These are phyloP conservation scores for Diachrysia chrysitis DNA, from an alignment of 2,888 invertebrate genomes.

Conservation along the genomic window DNA sequence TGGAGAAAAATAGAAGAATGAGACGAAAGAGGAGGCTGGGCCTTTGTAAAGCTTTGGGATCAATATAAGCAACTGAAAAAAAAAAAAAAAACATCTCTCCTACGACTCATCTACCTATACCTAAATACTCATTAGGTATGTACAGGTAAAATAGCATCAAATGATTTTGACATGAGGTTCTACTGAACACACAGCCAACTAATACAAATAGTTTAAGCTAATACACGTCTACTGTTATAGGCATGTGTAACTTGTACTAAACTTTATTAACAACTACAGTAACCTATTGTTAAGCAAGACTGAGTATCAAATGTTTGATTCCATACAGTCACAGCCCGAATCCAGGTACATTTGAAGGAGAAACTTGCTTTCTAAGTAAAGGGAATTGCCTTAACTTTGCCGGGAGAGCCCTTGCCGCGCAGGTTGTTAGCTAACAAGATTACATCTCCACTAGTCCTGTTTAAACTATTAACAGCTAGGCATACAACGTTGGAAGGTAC, in stretches of 20 bases:
- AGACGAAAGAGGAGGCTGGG: too few relatives aligned
- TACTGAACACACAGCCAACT: neutral
- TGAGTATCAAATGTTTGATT: conserved; percentile 26
- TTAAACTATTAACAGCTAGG: conserved; percentile 77
- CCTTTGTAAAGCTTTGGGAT: too few relatives aligned
- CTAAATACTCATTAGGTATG: neutral
- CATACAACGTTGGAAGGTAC: conserved; percentile 54
- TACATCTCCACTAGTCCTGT: conserved; percentile 76
- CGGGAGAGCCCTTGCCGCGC: conserved; percentile 74
- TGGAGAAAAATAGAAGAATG: too few relatives aligned
- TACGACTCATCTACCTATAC: too few relatives aligned
- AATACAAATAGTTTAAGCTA: conserved; percentile 7
- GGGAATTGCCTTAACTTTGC: conserved; percentile 80
- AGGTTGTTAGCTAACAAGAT: conserved; percentile 83
- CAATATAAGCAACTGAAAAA: too few relatives aligned
- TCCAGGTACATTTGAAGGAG: conserved; percentile 33
- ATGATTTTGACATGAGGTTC: neutral
- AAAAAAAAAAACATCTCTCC: too few relatives aligned
- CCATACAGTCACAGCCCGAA: conserved; percentile 15
- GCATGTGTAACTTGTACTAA: conserved; percentile 7
- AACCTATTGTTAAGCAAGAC: conserved; percentile 11
- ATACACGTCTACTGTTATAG: conserved; percentile 1
- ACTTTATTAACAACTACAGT: conserved; percentile 7
- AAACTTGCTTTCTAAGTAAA: conserved; percentile 72
- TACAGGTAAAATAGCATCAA: neutral